Percentiles rank a stretch among this genome's conserved stretches.
Conservation (phyloP, 2,888 invertebrate genomes). For the Rhagium mordax region DNA sequence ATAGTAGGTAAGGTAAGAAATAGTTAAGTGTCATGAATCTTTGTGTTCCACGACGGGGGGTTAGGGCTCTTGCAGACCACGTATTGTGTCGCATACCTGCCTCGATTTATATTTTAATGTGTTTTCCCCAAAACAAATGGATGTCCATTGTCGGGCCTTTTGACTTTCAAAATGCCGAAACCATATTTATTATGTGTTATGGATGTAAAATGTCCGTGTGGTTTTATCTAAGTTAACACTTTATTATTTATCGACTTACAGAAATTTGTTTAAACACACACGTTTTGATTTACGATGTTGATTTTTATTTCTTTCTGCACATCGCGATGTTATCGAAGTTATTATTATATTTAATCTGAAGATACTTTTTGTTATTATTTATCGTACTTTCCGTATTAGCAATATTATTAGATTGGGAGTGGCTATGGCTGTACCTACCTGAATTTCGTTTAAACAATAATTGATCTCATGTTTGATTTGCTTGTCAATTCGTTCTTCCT, state of each 20-base stretch:
- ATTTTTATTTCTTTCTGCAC: conserved; percentile 56
- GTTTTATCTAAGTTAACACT: conserved; percentile 66
- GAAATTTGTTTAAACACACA: conserved; percentile 61
- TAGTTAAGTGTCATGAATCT: conserved; percentile 68
- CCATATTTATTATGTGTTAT: conserved; percentile 68
- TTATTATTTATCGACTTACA: conserved; percentile 64
- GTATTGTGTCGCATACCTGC: conserved; percentile 70
- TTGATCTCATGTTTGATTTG: neutral
- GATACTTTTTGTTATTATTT: no score
- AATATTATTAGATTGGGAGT: neutral
- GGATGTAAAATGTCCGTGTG: conserved; percentile 66
- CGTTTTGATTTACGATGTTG: conserved; percentile 59
- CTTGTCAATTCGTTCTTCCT: no score
- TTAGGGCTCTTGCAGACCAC: conserved; percentile 64
- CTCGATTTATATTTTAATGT: conserved; percentile 70
- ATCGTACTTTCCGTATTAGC: neutral
- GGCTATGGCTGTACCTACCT: no score
- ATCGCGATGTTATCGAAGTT: neutral
- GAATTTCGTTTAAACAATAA: neutral
- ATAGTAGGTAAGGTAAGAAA: conserved; percentile 68
- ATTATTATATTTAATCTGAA: no score
- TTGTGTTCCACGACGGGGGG: conserved; percentile 66
- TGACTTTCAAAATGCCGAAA: conserved; percentile 66
- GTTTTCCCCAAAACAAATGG: conserved; percentile 70
- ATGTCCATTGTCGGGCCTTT: conserved; percentile 68